A percentile compares a stretch with the other conserved stretches of the same genome.
Conservation (phyloP, 2,888 invertebrate genomes). For the Ophraella communa region DNA sequence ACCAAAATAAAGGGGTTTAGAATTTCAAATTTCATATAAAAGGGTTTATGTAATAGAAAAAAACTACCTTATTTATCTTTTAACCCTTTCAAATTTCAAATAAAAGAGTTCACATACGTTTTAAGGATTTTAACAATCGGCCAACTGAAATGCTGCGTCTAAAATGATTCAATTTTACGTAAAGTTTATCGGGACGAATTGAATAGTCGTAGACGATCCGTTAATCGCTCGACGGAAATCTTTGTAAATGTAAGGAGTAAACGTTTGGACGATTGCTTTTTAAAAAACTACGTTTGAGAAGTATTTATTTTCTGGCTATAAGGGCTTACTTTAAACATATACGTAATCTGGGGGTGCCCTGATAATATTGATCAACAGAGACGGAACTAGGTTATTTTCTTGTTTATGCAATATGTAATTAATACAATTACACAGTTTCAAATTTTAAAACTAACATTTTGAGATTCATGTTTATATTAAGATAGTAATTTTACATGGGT, state of each 20-base stretch:
- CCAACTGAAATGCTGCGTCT: slow-evolving; percentile 17
- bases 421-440: too few relatives aligned
- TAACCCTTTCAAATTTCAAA: slow-evolving; percentile 48
- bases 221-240: slow-evolving; percentile 20
- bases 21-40: slow-evolving; percentile 48
- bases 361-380: background rate
- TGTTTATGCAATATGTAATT: too few relatives aligned
- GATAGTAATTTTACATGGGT: too few relatives aligned
- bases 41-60: slow-evolving; percentile 44
- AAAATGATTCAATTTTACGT: slow-evolving; percentile 20
- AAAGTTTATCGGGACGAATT: slow-evolving; percentile 30
- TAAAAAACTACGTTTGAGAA: slow-evolving; percentile 41
- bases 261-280: slow-evolving; percentile 24
- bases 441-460: too few relatives aligned
- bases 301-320: slow-evolving; percentile 39
- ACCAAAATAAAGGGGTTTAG: slow-evolving; percentile 56
- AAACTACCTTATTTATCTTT: slow-evolving; percentile 50
- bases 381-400: background rate
- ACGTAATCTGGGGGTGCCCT: slow-evolving; percentile 38
- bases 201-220: slow-evolving; percentile 24
- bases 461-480: too few relatives aligned
- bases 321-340: slow-evolving; percentile 42
- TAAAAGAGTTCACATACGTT: slow-evolving; percentile 43
- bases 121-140: slow-evolving; percentile 40
- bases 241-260: slow-evolving; percentile 25